Evolutionary conservation across 2,888 invertebrate genomes (phyloP).

Genomic region (Tachina lurida): DNA sequence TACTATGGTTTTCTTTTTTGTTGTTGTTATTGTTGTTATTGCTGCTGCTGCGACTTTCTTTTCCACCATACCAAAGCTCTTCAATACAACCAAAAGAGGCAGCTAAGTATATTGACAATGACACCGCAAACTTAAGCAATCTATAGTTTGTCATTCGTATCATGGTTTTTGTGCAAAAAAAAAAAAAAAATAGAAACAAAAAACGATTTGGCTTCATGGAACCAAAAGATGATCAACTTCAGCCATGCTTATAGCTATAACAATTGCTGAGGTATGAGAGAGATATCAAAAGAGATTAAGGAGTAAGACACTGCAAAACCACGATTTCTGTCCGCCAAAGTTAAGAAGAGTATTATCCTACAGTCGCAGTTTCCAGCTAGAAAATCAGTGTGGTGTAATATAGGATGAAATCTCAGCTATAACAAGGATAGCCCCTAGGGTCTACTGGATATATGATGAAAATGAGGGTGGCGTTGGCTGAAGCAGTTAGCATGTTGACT

Average conservation of each 20-base stretch:
- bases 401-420: too few relatives aligned
- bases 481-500: too few relatives aligned
- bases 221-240: not conserved
- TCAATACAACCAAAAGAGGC: slow-evolving; percentile 18
- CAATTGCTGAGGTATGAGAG: too few relatives aligned
- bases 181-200: not conserved
- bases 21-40: slow-evolving; percentile 27
- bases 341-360: too few relatives aligned
- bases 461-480: too few relatives aligned
- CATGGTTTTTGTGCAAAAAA: not conserved
- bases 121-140: not conserved
- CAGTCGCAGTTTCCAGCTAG: too few relatives aligned
- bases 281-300: not conserved
- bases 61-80: slow-evolving; percentile 44
- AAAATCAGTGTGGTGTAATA: too few relatives aligned
- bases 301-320: not conserved
- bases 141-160: not conserved
- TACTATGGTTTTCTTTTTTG: not conserved
- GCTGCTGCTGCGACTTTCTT: slow-evolving; percentile 62
- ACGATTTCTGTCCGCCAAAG: not conserved
- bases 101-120: not conserved
- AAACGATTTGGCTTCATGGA: not conserved
- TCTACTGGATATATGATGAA: too few relatives aligned
- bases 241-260: not conserved
- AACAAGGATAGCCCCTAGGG: too few relatives aligned